Evolutionary conservation across 1,140 invertebrate species (phyloP).

Genomic region (Subanguina moxae): DNA sequence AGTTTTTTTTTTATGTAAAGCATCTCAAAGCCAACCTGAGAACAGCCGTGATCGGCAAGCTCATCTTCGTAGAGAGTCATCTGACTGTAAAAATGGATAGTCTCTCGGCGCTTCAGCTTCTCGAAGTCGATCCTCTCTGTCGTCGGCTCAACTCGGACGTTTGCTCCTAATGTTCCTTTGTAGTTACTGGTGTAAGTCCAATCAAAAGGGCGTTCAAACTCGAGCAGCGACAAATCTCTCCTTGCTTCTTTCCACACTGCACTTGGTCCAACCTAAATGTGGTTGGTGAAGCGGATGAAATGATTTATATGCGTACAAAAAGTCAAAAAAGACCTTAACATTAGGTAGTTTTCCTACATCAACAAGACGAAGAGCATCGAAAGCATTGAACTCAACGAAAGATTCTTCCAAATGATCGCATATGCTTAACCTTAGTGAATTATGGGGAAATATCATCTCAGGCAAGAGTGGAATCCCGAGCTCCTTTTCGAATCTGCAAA

Average conservation of each 20-base stretch:
- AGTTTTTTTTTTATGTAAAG: neutral
- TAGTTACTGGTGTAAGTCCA: constrained; percentile 81
- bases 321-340: constrained; percentile 32
- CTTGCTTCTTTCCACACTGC: constrained; percentile 33
- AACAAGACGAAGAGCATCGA: constrained; percentile 32
- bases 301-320: constrained; percentile 1
- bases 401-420: neutral
- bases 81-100: constrained; percentile 90
- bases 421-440: constrained; percentile 10
- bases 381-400: constrained; percentile 39
- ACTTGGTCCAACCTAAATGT: constrained; percentile 32
- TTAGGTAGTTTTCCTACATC: constrained; percentile 32
- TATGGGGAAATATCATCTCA: constrained; percentile 39
- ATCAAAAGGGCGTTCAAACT: constrained; percentile 73
- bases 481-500: constrained; percentile 32
- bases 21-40: constrained; percentile 26
- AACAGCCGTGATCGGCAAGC: constrained; percentile 86
- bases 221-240: constrained; percentile 8
- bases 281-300: constrained; percentile 6
- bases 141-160: constrained; percentile 63
- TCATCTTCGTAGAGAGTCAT: constrained; percentile 94
- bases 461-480: constrained; percentile 30
- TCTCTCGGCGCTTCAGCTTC: constrained; percentile 79
- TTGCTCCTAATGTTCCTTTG: constrained; percentile 61
- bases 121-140: constrained; percentile 76